Evolutionary conservation across 2,797 vertebrate species (phyloP), one percentile per base, ranked within the genome.

Genomic region (Xyrichtys novacula): DNA sequence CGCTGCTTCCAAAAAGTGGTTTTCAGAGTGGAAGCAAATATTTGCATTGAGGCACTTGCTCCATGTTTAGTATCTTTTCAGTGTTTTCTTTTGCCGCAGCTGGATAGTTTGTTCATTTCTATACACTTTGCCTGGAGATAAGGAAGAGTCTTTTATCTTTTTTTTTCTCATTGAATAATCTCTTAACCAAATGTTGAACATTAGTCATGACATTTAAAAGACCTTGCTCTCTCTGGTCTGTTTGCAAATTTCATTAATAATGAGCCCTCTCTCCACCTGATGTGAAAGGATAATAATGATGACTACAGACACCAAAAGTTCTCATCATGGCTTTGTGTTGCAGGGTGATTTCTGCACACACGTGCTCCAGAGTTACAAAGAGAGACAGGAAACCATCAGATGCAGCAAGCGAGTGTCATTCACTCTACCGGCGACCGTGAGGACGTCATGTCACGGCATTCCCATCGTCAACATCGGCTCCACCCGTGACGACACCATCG

Each of bases 311-410:
- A 52, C 19, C 31, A n/a, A 6, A 2, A 46, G 23, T 19, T 56
- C 29, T 76, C 56, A 74, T 32, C 25, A 9, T 3, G 20, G 10
- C 42, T 0, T 40, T 78, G 44, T 76, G 49, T 34, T 53, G 29
- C 78, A 96, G 95, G 90, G 92, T 31, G 89, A 95, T 52, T 94
- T 96, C 86, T 95, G 93, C 81, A 91, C 86, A 0, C 92, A 94
- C 80, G 79, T 95, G 81, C 91, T 95, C 62, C 81, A 94, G 68
- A 91, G 92, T 81, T 91, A 93, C 64, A 85, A 85, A 19, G 91
- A 93, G 65, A 91, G 88, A 74, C 91, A 94, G 40, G 85, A 89
- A 23, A 83, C 86, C 9, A 50, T 50, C 2, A 65, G 75, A 19
- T 76, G 78, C 26, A 70, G 84, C n/a, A 94, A 93, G 65, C 89